Conservation (phyloP, 2,888 invertebrate species). For the Yponomeuta cagnagella region DNA sequence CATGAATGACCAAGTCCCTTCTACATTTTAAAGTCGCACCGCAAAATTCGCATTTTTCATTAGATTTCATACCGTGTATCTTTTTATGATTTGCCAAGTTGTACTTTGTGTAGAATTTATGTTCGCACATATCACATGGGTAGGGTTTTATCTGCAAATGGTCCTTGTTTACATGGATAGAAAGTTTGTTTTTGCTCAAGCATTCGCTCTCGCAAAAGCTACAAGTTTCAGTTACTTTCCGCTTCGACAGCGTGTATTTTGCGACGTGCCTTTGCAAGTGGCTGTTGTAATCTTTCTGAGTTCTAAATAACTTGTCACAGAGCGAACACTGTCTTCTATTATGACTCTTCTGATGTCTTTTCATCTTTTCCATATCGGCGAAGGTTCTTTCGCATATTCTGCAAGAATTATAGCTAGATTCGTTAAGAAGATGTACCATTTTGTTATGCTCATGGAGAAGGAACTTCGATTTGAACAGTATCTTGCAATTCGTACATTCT, state of each 20-base stretch:
- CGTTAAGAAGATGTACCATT: constrained; percentile 41
- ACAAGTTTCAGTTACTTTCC: constrained; percentile 39
- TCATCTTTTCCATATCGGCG: constrained; percentile 30
- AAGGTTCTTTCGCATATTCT: constrained; percentile 46
- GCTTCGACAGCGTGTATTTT: constrained; percentile 35
- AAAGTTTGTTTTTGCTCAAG: constrained; percentile 49
- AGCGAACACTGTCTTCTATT: constrained; percentile 39
- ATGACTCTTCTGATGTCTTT: constrained; percentile 41
- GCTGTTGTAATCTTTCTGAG: constrained; percentile 38
- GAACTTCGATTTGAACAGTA: constrained; percentile 48
- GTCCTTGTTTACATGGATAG: constrained; percentile 57
- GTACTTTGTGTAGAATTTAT: constrained; percentile 53
- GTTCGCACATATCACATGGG: constrained; percentile 62
- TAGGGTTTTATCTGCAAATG: constrained; percentile 66
- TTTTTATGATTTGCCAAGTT: constrained; percentile 53
- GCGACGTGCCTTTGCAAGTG: constrained; percentile 50
- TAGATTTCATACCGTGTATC: constrained; percentile 42
- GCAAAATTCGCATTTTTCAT: constrained; percentile 55
- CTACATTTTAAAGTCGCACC: constrained; percentile 47
- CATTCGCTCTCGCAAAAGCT: constrained; percentile 63
- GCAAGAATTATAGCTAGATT: constrained; percentile 34
- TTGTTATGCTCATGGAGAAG: constrained; percentile 52
- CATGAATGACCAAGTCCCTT: constrained; percentile 52
- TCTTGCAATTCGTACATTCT: constrained; percentile 39
- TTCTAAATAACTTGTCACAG: constrained; percentile 45